phyloP scores from a whole-genome alignment of 2,113 vertebrate species.

The Sphaerodactylus townsendi region DNA sequence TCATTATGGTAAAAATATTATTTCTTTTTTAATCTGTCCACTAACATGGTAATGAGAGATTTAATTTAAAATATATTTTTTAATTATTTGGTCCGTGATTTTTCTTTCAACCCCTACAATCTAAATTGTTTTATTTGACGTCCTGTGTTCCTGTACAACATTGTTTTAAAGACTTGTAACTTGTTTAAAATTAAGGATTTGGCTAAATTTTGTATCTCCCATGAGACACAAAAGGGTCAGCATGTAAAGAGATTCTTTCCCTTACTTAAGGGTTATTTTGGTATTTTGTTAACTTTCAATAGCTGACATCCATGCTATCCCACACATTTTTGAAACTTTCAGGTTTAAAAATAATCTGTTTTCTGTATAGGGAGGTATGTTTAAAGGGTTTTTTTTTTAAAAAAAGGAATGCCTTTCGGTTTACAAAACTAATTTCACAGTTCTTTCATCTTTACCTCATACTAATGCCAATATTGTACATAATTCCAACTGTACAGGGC shows the following conservation, averaged over 20 bases:
- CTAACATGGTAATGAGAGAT: background rate
- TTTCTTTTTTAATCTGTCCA: background rate
- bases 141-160: background rate
- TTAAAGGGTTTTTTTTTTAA: background rate
- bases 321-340: background rate
- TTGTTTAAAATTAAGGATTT: background rate
- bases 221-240: slow-evolving; percentile 1
- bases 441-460: background rate
- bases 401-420: background rate
- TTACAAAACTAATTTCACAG: background rate
- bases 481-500: background rate
- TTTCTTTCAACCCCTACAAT: background rate
- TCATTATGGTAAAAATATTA: background rate
- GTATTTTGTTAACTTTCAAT: background rate
- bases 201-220: background rate
- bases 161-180: background rate
- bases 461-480: background rate
- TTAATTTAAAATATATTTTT: background rate
- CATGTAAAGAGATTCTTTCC: background rate
- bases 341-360: background rate
- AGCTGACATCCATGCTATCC: background rate
- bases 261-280: background rate
- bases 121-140: background rate
- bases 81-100: too few species aligned
- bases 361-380: background rate